A percentile compares a stretch with the other conserved stretches of the same genome.
phyloP scores from a whole-genome alignment of 2,888 invertebrate genomes.

The Nemotelus pantherinus region DNA sequence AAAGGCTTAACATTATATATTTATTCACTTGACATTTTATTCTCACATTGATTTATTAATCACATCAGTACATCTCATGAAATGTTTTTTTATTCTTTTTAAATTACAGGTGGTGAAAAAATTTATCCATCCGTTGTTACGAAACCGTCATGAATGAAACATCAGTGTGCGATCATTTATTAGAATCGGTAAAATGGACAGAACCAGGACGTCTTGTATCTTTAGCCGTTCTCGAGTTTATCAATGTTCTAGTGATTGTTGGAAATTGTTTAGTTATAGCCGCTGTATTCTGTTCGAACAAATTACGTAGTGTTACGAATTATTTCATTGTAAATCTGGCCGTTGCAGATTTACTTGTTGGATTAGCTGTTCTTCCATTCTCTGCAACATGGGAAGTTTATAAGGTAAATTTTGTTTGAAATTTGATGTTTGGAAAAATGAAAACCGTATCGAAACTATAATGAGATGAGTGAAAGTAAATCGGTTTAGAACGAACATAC shows the following conservation, averaged over 20 bases:
- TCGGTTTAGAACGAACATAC: no score
- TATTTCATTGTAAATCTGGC: conserved; percentile 97
- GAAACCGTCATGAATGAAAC: conserved; percentile 79
- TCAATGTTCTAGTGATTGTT: conserved; percentile 88
- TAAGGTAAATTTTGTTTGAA: conserved; percentile 70
- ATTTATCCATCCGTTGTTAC: conserved; percentile 60
- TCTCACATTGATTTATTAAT: no score
- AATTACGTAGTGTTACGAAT: conserved; percentile 94
- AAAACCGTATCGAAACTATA: not conserved
- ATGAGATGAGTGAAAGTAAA: no score
- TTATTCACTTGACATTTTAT: no score
- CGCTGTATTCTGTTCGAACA: conserved; percentile 89
- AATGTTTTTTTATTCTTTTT: conserved; percentile 29
- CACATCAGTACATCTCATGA: not conserved
- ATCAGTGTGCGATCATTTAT: conserved; percentile 79
- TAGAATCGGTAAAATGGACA: conserved; percentile 84
- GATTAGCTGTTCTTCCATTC: conserved; percentile 93
- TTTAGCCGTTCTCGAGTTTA: conserved; percentile 80
- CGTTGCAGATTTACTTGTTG: conserved; percentile 95
- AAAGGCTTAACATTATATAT: no score
- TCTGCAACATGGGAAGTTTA: conserved; percentile 94
- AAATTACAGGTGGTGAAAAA: conserved; percentile 61
- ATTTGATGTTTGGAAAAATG: not conserved
- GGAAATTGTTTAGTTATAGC: conserved; percentile 93
- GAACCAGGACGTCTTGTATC: conserved; percentile 80